These are phyloP conservation scores for Edolisoma coerulescens DNA, from an alignment of 2,113 vertebrate species.

Conservation along the genomic window DNA sequence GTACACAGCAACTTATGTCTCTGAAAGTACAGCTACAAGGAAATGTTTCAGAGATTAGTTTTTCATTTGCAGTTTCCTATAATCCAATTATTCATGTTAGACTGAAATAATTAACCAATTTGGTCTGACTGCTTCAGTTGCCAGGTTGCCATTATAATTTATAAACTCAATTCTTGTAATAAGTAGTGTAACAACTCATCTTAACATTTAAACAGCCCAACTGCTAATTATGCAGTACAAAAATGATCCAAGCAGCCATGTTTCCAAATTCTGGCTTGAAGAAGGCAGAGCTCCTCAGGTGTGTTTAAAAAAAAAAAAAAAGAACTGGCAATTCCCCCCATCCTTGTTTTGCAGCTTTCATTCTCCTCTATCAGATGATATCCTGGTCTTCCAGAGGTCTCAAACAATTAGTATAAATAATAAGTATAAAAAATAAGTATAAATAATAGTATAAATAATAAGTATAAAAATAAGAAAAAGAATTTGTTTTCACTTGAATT, in stretches of 20 bases:
- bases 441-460: no score
- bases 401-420: neutral
- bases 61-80: constrained; percentile 41
- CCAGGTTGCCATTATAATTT: constrained; percentile 1
- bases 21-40: constrained; percentile 30
- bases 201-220: neutral
- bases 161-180: neutral
- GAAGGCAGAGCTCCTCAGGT: neutral
- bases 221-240: neutral
- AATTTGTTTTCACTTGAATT: neutral
- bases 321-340: neutral
- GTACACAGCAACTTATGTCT: neutral
- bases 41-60: constrained; percentile 17
- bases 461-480: neutral
- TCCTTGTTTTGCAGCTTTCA: neutral
- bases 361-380: neutral
- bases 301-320: neutral
- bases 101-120: constrained; percentile 29
- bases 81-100: constrained; percentile 39
- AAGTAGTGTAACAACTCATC: neutral
- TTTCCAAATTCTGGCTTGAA: neutral
- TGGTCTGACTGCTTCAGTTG: neutral
- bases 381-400: neutral
- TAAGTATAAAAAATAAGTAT: no score
- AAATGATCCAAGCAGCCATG: neutral